A percentile compares a stretch with the other conserved stretches of the same genome.
These are phyloP conservation scores for Tenrec ecaudatus DNA, from an alignment of 2,113 vertebrate species.

Conservation along the genomic window DNA sequence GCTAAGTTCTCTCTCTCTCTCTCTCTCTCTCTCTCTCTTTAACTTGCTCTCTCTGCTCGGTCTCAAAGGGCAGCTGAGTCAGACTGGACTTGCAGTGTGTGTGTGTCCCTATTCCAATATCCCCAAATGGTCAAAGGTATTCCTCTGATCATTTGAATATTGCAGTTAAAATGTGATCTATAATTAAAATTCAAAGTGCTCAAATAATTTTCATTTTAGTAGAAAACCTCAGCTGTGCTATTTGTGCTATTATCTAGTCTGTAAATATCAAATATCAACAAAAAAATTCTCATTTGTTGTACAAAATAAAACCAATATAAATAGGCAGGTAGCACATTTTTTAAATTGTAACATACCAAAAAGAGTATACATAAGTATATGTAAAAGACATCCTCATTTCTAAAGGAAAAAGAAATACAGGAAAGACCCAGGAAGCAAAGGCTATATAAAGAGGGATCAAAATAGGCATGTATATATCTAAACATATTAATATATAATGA, in stretches of 20 bases:
- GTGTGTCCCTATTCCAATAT: neutral
- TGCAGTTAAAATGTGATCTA: slow-evolving; percentile 33
- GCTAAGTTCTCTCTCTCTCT: neutral
- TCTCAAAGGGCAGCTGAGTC: neutral
- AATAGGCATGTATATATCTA: too few relatives aligned
- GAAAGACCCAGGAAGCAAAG: too few relatives aligned
- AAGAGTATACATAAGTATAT: too few relatives aligned
- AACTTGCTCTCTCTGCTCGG: neutral
- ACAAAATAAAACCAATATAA: slow-evolving; percentile 29
- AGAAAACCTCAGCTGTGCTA: neutral
- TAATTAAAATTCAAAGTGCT: slow-evolving; percentile 44
- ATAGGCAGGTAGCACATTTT: neutral
- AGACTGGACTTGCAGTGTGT: neutral
- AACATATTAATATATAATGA: too few relatives aligned
- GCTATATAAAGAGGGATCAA: too few relatives aligned
- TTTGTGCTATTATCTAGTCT: slow-evolving; percentile 10
- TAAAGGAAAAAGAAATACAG: too few relatives aligned
- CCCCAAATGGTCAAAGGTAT: slow-evolving; percentile 31
- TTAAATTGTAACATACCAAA: slow-evolving; percentile 30
- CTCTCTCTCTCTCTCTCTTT: neutral
- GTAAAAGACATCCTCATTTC: too few relatives aligned
- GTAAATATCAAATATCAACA: slow-evolving; percentile 46
- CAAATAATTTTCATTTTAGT: slow-evolving; percentile 37
- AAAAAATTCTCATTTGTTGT: slow-evolving; percentile 3
- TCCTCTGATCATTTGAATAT: neutral